phyloP scores from a whole-genome alignment of 2,113 vertebrate genomes.

The Thunnus thynnus region DNA sequence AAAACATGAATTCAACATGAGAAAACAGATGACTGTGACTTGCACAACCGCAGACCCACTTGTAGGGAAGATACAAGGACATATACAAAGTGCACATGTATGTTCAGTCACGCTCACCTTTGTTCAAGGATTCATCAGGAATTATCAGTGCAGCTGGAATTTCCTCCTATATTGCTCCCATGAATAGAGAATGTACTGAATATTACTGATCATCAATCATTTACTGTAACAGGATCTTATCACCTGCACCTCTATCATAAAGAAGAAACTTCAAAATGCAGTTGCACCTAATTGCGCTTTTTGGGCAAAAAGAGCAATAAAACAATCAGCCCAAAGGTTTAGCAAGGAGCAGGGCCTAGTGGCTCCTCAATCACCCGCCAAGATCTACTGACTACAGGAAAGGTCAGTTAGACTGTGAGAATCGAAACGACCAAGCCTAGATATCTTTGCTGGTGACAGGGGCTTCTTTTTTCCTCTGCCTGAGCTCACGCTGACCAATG shows the following conservation, averaged over 20 bases:
- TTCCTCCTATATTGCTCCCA: neutral
- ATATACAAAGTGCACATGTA: conserved; percentile 35
- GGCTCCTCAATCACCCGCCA: conserved; percentile 51
- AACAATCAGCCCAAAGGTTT: conserved; percentile 46
- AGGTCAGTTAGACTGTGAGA: conserved; percentile 73
- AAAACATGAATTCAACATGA: conserved; percentile 8
- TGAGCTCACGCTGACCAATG: conserved; percentile 59
- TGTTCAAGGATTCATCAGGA: conserved; percentile 18
- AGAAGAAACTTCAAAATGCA: neutral
- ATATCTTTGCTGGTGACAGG: conserved; percentile 67
- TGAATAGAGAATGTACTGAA: conserved; percentile 34
- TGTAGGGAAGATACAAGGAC: conserved; percentile 28
- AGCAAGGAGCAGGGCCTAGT: conserved; percentile 20
- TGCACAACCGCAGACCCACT: neutral
- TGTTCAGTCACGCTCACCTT: conserved; percentile 34
- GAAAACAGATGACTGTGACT: neutral
- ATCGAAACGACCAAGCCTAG: conserved; percentile 48
- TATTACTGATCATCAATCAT: conserved; percentile 44
- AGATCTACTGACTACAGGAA: conserved; percentile 58
- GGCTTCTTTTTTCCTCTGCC: conserved; percentile 53
- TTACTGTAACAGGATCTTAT: conserved; percentile 8
- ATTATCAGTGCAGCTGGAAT: conserved; percentile 32
- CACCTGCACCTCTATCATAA: neutral
- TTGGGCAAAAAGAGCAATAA: neutral
- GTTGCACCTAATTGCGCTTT: neutral